These are phyloP conservation scores for Drosophila borealis DNA, from an alignment of 2,888 invertebrate genomes.

Conservation along the genomic window DNA sequence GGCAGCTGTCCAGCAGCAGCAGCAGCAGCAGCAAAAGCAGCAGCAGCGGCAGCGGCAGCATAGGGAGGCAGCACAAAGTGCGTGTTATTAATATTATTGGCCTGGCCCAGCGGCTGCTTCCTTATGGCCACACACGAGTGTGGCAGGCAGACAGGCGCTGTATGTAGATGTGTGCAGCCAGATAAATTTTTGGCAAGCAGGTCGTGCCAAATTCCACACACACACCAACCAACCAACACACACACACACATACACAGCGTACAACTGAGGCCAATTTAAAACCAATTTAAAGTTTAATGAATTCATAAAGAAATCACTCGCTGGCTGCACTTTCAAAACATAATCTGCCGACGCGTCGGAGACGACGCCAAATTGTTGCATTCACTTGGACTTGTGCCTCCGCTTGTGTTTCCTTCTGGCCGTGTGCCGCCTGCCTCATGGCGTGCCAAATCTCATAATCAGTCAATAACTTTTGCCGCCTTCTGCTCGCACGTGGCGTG, in stretches of 20 bases:
- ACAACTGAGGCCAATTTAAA: slow-evolving; percentile 76
- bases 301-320: slow-evolving; percentile 80
- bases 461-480: slow-evolving; percentile 81
- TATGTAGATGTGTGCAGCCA: slow-evolving; percentile 64
- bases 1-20: slow-evolving; percentile 59
- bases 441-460: slow-evolving; percentile 82
- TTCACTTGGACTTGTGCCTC: slow-evolving; percentile 37
- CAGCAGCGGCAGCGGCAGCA: slow-evolving; percentile 41
- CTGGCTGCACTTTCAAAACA: slow-evolving; percentile 78
- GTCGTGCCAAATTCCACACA: slow-evolving; percentile 76
- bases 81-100: slow-evolving; percentile 81
- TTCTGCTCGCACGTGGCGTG: slow-evolving; percentile 74
- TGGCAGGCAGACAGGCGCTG: slow-evolving; percentile 17
- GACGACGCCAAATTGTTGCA: slow-evolving; percentile 34
- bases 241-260: slow-evolving; percentile 31
- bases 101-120: slow-evolving; percentile 65
- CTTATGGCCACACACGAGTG: slow-evolving; percentile 55
- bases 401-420: slow-evolving; percentile 16
- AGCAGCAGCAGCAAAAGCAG: slow-evolving; percentile 41
- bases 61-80: slow-evolving; percentile 65
- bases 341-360: slow-evolving; percentile 71
- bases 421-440: slow-evolving; percentile 46
- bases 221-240: slow-evolving; percentile 25
- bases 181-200: slow-evolving; percentile 74
- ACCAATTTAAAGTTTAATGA: slow-evolving; percentile 82